A percentile compares a stretch with the other conserved stretches of the same genome.
phyloP scores from a whole-genome alignment of 2,797 vertebrate genomes.

The Neostethus bicornis region DNA sequence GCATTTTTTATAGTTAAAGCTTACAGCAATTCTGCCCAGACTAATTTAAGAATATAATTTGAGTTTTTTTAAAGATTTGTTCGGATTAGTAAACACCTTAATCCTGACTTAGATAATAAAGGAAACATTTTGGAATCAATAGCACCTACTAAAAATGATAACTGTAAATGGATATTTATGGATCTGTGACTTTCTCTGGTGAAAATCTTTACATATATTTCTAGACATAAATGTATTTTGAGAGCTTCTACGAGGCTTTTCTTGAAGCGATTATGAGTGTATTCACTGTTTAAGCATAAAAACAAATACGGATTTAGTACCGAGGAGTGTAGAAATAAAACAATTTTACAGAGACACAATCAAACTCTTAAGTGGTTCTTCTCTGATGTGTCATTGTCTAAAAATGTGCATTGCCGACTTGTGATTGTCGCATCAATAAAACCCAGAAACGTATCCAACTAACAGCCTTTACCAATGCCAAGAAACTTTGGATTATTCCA shows the following conservation, averaged over 20 bases:
- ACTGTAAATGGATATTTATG: not conserved
- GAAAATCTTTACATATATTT: no score
- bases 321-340: no score
- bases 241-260: constrained; percentile 3
- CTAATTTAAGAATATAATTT: not conserved
- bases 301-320: not conserved
- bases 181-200: not conserved
- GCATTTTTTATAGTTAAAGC: not conserved
- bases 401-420: constrained; percentile 12
- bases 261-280: not conserved
- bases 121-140: no score
- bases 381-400: constrained; percentile 3
- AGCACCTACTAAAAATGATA: not conserved
- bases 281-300: not conserved
- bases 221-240: no score
- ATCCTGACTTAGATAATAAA: not conserved
- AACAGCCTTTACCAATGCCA: constrained; percentile 16
- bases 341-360: no score
- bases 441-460: not conserved
- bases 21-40: not conserved
- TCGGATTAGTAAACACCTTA: not conserved
- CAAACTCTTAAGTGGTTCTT: no score
- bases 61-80: not conserved
- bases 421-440: not conserved
- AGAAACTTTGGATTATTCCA: constrained; percentile 10